These are phyloP conservation scores for Suricata suricatta DNA, from an alignment of 2,113 vertebrate species.

Conservation along the genomic window DNA sequence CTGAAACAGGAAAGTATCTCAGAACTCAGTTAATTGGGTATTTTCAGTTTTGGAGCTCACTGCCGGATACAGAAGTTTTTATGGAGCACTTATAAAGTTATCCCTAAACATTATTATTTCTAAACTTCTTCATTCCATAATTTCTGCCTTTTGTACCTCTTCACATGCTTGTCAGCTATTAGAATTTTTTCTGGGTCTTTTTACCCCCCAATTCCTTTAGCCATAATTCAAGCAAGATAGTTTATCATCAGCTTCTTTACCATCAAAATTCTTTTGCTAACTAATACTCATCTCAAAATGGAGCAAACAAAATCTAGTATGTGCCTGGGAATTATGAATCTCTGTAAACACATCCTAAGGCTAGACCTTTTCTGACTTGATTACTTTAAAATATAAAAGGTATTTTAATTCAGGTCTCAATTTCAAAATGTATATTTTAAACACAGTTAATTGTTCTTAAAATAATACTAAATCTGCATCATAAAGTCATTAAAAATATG, in stretches of 20 bases:
- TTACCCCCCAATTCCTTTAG: not conserved
- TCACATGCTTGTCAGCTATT: not conserved
- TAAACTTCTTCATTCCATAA: not conserved
- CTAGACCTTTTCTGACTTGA: not conserved
- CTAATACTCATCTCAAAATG: constrained; percentile 33
- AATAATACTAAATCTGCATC: not conserved
- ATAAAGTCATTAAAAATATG: not conserved
- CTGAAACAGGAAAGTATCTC: constrained; percentile 25
- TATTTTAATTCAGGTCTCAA: constrained; percentile 13
- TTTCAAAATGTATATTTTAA: constrained; percentile 27
- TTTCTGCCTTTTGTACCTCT: constrained; percentile 9
- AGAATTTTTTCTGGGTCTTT: not conserved
- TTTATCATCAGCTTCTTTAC: not conserved
- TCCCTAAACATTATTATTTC: not conserved
- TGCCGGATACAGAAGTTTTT: not conserved
- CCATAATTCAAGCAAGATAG: not conserved
- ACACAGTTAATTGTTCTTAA: constrained; percentile 18
- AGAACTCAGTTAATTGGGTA: not conserved
- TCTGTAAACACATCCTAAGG: not conserved
- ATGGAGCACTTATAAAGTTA: not conserved
- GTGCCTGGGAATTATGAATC: not conserved
- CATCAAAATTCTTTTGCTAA: constrained; percentile 19
- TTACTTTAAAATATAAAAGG: constrained; percentile 17
- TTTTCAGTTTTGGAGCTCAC: not conserved
- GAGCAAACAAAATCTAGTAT: constrained; percentile 4